Base-by-base conservation (phyloP, 2,888 invertebrate species). In the Deroplatys truncata region DNA sequence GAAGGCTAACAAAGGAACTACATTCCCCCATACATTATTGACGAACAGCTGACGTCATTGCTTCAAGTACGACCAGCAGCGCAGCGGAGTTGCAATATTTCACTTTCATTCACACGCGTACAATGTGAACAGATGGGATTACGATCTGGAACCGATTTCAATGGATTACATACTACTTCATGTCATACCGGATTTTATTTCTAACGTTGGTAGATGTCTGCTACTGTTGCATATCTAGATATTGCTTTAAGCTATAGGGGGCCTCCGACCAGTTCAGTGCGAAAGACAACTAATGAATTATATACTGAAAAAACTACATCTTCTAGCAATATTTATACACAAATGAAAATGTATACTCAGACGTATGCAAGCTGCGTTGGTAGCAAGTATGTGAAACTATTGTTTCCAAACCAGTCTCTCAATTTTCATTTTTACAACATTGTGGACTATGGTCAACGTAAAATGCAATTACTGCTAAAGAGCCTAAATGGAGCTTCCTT, bases 41-140 rank as follows among this genome's bases (percentile, higher is more conserved):
- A 85, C 85, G 85, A 85, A 85, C 86, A 72, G 28, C 56, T 86
- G 86, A 86, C 86, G 86, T 86, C 86, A 86, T 86, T 82, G 56
- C 85, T 82, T 72, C 86, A 86, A 86, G 86, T 86, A 31, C n/a
- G 72, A 82, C 82, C 86, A 86, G 82, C 56, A 72, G 56, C 56
- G 56, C 56, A 25, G 56, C 56, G 20, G 56, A 82, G 86, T 86
- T 86, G 86, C 86, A 86, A 86, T 86, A 86, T 86, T 86, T 85
- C 85, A 85, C 56, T 85, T 82, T 86, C 86, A 86, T 86, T 82
- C 86, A 86, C 82, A 72, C 56, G 56, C 43, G 20, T 72, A 72
- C 56, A 72, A 72, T 72, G 25, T 72, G 56, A 72, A 20, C 20
- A 72, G 56, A 72, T 72, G 56, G 56, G 56, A 72, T 72, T 72